Conservation (phyloP, 2,888 invertebrate species). For the Drosophila infuscata region DNA sequence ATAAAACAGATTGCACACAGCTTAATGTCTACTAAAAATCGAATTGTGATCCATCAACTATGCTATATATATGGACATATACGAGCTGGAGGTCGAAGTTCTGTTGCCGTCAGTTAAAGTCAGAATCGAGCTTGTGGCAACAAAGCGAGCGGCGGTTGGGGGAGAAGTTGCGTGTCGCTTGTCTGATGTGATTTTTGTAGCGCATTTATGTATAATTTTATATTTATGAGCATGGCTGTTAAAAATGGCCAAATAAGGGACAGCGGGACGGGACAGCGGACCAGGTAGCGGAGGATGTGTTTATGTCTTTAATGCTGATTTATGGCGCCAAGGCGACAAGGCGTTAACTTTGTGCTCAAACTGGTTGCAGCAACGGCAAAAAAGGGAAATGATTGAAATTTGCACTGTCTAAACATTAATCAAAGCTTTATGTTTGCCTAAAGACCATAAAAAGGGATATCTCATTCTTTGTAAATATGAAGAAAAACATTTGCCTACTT, state of each 20-base stretch:
- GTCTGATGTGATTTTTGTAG: conserved; percentile 73
- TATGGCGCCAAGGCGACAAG: conserved; percentile 55
- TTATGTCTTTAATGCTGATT: conserved; percentile 72
- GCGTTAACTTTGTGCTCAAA: conserved; percentile 28
- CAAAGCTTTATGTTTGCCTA: conserved; percentile 65
- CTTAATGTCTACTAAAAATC: conserved; percentile 79
- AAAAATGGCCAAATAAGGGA: conserved; percentile 55
- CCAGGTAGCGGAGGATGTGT: conserved; percentile 45
- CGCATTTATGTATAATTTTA: conserved; percentile 77
- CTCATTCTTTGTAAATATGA: background rate
- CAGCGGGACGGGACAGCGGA: background rate
- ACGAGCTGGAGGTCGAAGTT: conserved; percentile 46
- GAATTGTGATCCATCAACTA: conserved; percentile 77
- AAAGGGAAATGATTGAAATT: conserved; percentile 24
- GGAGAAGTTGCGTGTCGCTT: conserved; percentile 27
- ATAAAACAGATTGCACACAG: conserved; percentile 71
- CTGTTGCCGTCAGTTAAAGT: conserved; percentile 26
- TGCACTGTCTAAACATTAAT: conserved; percentile 63
- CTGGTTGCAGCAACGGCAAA: conserved; percentile 1
- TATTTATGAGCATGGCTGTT: conserved; percentile 73
- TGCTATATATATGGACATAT: conserved; percentile 56
- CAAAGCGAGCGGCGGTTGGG: background rate
- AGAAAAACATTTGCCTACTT: conserved; percentile 62
- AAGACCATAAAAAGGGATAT: conserved; percentile 53
- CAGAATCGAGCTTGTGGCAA: background rate